A percentile compares a stretch with the other conserved stretches of the same genome.
Evolutionary conservation across 2,113 vertebrate genomes (phyloP).

Genomic region (Scomber japonicus): DNA sequence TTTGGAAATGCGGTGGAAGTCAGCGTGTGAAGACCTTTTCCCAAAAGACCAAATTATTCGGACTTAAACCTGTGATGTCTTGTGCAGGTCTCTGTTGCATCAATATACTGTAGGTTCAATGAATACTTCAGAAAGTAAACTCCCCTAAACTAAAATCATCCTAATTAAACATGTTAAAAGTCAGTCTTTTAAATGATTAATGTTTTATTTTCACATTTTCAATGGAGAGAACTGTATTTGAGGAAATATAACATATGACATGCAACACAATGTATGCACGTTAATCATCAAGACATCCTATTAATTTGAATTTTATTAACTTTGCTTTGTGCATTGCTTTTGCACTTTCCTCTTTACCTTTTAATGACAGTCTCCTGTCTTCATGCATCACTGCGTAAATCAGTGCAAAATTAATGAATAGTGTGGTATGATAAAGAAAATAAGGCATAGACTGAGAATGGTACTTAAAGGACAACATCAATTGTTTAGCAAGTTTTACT

Average conservation of each 20-base stretch:
- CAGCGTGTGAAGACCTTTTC: conserved; percentile 26
- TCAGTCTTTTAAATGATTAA: too few relatives aligned
- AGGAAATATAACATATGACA: conserved; percentile 1
- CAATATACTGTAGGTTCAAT: background rate
- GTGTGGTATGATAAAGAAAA: too few relatives aligned
- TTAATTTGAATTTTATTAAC: too few relatives aligned
- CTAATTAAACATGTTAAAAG: too few relatives aligned
- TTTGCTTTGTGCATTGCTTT: background rate
- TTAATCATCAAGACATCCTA: too few relatives aligned
- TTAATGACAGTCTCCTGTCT: background rate
- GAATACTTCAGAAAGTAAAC: background rate
- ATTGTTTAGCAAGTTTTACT: too few relatives aligned
- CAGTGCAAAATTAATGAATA: too few relatives aligned
- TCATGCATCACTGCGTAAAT: background rate
- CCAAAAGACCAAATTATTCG: conserved; percentile 13
- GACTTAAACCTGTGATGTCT: conserved; percentile 19
- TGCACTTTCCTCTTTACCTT: background rate
- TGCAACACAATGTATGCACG: background rate
- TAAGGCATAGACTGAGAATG: too few relatives aligned
- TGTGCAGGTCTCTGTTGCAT: conserved; percentile 12
- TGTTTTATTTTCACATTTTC: conserved; percentile 12
- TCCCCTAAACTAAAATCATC: too few relatives aligned
- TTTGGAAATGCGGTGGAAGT: conserved; percentile 39
- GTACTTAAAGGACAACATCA: too few relatives aligned
- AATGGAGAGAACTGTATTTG: background rate